Evolutionary conservation across 2,113 vertebrate genomes (phyloP).

Genomic region (Ameiurus melas): DNA sequence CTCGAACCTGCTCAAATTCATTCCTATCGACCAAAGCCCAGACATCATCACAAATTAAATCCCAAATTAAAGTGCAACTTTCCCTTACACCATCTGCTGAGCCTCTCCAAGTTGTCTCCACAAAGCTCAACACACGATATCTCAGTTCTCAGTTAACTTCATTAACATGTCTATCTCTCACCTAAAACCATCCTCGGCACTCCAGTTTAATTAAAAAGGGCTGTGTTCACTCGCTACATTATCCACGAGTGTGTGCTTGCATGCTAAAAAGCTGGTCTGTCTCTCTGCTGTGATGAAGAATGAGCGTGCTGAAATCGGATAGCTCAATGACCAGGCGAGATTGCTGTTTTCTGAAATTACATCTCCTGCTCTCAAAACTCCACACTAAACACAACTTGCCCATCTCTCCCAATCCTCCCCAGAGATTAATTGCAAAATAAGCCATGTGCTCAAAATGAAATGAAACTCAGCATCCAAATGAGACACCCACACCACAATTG

Average conservation of each 20-base stretch:
- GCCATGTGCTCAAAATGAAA: constrained; percentile 18
- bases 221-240: constrained; percentile 51
- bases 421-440: constrained; percentile 37
- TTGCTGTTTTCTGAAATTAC: constrained; percentile 34
- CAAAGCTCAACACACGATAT: constrained; percentile 35
- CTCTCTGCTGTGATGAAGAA: constrained; percentile 46
- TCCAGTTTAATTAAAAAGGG: constrained; percentile 57
- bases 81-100: constrained; percentile 31
- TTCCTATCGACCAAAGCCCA: constrained; percentile 20
- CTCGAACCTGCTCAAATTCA: constrained; percentile 36
- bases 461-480: constrained; percentile 13
- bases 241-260: constrained; percentile 52
- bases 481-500: constrained; percentile 2
- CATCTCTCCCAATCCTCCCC: neutral
- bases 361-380: constrained; percentile 29
- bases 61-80: constrained; percentile 39
- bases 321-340: constrained; percentile 29
- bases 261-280: constrained; percentile 54
- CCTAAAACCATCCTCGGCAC: constrained; percentile 52
- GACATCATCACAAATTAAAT: constrained; percentile 44
- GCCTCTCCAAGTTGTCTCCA: constrained; percentile 25
- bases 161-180: constrained; percentile 54
- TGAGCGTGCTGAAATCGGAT: constrained; percentile 48
- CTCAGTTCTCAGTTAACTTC: constrained; percentile 44
- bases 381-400: constrained; percentile 21